Evolutionary conservation across 2,888 invertebrate genomes (phyloP).

Genomic region (Mythimna vitellina): DNA sequence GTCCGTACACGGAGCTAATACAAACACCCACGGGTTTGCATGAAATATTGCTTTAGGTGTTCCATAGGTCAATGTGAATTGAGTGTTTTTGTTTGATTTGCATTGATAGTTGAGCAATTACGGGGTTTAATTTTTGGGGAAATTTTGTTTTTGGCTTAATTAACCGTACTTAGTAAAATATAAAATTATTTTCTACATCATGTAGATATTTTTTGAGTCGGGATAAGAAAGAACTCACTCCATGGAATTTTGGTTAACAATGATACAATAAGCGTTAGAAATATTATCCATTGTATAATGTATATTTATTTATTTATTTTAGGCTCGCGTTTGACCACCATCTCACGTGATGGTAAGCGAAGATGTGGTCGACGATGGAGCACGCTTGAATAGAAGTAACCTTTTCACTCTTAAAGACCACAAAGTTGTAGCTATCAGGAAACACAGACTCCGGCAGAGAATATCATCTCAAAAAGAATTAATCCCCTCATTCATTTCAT

Average conservation of each 20-base stretch:
- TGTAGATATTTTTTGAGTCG: not conserved
- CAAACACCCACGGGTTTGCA: conserved; percentile 63
- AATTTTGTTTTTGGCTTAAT: too few species aligned
- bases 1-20: conserved; percentile 56
- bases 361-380: too few species aligned
- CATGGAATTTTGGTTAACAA: not conserved
- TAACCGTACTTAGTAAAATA: not conserved
- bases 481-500: too few species aligned
- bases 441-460: too few species aligned
- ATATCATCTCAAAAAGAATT: not conserved
- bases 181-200: not conserved
- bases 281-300: not conserved
- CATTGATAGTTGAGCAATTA: conserved; percentile 38
- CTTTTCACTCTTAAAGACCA: too few species aligned
- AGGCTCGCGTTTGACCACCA: too few species aligned
- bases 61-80: conserved; percentile 48
- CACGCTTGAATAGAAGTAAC: too few species aligned
- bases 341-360: too few species aligned
- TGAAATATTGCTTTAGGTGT: conserved; percentile 58
- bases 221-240: not conserved
- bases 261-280: not conserved
- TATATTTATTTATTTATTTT: too few species aligned
- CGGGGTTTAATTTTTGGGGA: conserved; percentile 1
- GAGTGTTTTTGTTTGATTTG: conserved; percentile 46
- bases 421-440: too few species aligned